These are phyloP conservation scores for Centrocercus urophasianus DNA, from an alignment of 2,113 vertebrate genomes.

Conservation along the genomic window DNA sequence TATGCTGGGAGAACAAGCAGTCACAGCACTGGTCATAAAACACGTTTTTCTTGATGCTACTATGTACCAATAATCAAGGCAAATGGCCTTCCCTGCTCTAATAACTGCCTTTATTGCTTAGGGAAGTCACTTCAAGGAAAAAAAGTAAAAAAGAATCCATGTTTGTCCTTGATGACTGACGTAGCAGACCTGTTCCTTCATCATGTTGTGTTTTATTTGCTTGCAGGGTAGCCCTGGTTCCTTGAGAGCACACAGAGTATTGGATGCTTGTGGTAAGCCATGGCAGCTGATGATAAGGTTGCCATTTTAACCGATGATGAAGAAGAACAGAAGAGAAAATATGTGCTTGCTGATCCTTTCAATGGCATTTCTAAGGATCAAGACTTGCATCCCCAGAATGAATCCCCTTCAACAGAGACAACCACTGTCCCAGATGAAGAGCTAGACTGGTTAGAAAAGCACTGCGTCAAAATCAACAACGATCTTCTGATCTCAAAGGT, in stretches of 20 bases:
- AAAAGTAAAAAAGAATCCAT: neutral
- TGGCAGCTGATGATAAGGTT: constrained; percentile 93
- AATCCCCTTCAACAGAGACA: constrained; percentile 56
- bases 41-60: neutral
- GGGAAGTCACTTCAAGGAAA: neutral
- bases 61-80: neutral
- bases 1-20: neutral
- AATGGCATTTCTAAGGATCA: constrained; percentile 80
- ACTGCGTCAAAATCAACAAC: constrained; percentile 89
- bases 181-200: neutral
- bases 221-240: constrained; percentile 58
- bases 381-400: constrained; percentile 33
- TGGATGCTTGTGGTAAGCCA: constrained; percentile 74
- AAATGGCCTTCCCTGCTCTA: neutral
- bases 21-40: neutral
- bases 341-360: constrained; percentile 89
- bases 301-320: constrained; percentile 96
- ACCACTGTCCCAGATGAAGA: constrained; percentile 72
- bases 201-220: constrained; percentile 6
- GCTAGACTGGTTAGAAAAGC: constrained; percentile 87
- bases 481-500: constrained; percentile 95
- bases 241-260: neutral
- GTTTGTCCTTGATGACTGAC: neutral
- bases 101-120: neutral
- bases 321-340: constrained; percentile 93